Base-by-base conservation (phyloP, 2,797 vertebrate species). In the Helarctos malayanus region DNA sequence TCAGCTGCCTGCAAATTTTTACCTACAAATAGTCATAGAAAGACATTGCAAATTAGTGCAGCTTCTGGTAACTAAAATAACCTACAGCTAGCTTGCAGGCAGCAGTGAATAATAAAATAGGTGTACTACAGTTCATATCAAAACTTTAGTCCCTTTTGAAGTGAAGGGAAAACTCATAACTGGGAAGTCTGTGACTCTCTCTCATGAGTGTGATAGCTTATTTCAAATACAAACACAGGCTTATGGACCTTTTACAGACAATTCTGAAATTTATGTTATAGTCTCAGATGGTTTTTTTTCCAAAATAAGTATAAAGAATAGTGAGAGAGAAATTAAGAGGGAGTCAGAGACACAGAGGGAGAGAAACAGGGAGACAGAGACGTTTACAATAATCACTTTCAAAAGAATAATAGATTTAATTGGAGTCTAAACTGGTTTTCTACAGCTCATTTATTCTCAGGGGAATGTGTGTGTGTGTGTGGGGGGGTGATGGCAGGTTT, bases 21-120 rank as follows among this genome's bases (percentile, higher is more conserved):
- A 87, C 94, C 92, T 92, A 41, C 38, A 75, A 78, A 95, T 65
- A 98, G 61, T 94, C 12, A 16, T 84, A 90, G 73, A 88, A 94
- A 97, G 71, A 92, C 94, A 96, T 68, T 94, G 35, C 69, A 92
- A 96, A 97, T 97, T 97, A 97, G 73, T 94, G 84, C 90, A 94
- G 84, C 81, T 97, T 96, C 93, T 94, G 49, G 87, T 95, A 94
- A 85, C 84, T 92, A 94, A 95, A 97, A 96, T 97, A 87, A 96
- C 96, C 93, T 94, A 68, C 52, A 97, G 94, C 76, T 95, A 95
- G 65, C 97, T 97, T 95, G 84, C 76, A 95, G 95, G 89, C 80
- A 81, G 41, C 9, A 57, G 84, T 29, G 87, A 97, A 94, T 97
- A 95, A 97, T 96, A 95, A 95, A 95, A 92, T 79, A 38, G 19